These are phyloP conservation scores for Taeniopygia guttata DNA, from an alignment of 2,797 vertebrate species.

Conservation along the genomic window DNA sequence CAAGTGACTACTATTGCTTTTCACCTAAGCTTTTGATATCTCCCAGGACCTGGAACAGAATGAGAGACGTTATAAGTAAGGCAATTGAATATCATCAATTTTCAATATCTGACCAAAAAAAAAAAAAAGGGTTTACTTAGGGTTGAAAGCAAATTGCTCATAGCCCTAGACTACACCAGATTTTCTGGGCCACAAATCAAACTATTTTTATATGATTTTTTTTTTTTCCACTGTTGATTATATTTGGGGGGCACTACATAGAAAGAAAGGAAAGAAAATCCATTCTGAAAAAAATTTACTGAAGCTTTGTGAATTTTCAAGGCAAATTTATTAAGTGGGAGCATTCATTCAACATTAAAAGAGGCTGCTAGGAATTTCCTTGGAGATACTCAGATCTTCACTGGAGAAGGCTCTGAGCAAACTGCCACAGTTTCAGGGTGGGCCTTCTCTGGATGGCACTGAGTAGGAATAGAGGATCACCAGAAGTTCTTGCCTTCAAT, in stretches of 20 bases:
- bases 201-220: background rate
- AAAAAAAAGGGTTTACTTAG: background rate
- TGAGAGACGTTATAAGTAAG: background rate
- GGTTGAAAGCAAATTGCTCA: background rate
- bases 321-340: background rate
- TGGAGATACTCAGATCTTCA: background rate
- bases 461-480: background rate
- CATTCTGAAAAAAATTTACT: background rate
- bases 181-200: background rate
- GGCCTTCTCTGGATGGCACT: accelerated
- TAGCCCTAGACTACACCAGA: too few species aligned
- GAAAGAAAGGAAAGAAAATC: background rate
- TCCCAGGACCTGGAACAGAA: background rate
- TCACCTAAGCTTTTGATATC: background rate
- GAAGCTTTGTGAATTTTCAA: background rate
- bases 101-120: background rate
- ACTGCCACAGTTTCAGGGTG: background rate
- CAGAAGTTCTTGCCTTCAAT: background rate
- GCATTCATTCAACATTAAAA: background rate
- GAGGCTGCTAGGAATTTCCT: background rate
- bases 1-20: background rate
- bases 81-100: background rate
- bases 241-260: background rate
- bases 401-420: background rate
- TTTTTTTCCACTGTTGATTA: background rate